Percentiles rank a stretch among this genome's conserved stretches.
phyloP scores from a whole-genome alignment of 1,140 invertebrate species.

The Paraescarpia echinospica region DNA sequence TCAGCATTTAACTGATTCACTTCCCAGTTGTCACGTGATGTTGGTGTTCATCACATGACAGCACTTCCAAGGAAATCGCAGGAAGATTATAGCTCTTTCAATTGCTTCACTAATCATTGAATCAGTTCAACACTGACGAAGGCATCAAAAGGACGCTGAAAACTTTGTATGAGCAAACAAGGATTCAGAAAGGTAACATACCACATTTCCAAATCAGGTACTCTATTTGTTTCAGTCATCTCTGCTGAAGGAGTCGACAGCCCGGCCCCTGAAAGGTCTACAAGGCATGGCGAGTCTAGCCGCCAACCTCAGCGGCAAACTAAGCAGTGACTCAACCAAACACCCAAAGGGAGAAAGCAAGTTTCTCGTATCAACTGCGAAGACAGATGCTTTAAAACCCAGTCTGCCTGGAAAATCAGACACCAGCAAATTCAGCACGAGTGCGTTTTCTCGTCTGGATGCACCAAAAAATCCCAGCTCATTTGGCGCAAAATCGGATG shows the following conservation, averaged over 20 bases:
- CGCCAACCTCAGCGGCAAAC: slow-evolving; percentile 5
- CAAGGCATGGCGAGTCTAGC: slow-evolving; percentile 11
- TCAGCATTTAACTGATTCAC: no score
- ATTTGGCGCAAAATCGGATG: background rate
- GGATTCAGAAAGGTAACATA: no score
- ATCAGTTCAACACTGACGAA: no score
- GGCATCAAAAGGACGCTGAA: no score
- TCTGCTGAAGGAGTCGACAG: background rate
- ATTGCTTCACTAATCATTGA: no score
- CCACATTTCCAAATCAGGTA: no score
- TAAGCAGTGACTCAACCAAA: background rate
- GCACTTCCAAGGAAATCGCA: no score
- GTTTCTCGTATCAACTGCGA: background rate
- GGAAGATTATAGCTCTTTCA: no score
- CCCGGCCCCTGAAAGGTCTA: background rate
- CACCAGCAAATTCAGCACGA: background rate
- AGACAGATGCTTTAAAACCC: slow-evolving; percentile 4
- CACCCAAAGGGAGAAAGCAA: slow-evolving; percentile 1
- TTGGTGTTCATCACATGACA: no score
- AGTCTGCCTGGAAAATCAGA: background rate
- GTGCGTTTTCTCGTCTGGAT: background rate
- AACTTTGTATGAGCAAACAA: no score
- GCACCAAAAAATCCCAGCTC: background rate
- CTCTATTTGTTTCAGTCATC: background rate
- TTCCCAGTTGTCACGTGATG: no score